Evolutionary conservation across 2,797 vertebrate species (phyloP), one percentile per base, ranked within the genome.

Genomic region (Chloroceryle amazona): DNA sequence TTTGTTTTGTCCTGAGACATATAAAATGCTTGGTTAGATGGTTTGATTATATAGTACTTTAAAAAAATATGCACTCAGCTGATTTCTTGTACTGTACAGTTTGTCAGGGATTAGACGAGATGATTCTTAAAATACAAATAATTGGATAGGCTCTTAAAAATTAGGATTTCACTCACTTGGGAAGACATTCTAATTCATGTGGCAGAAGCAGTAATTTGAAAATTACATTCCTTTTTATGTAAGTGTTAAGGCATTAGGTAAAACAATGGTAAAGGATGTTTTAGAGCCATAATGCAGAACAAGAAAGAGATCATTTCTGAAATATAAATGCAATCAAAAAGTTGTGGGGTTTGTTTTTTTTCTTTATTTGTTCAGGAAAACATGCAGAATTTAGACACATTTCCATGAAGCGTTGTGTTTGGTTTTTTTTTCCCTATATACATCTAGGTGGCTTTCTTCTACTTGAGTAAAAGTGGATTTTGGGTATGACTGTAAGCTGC

Each of bases 1-100:
- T 91, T 91, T 96, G 89, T 95, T 97, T 97, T 95, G 91, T 95
- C 93, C 87, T 93, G 80, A 97, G 90, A 92, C 62, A 35, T 23
- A 79, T 73, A 92, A 95, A 96, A 92, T 93, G 68, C 57, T 80
- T 61, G 42, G 47, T 63, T 96, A 95, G 89, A 90, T 86, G 73
- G 31, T 57, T 93, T 92, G 91, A 96, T 95, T 90, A 86, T 79
- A 74, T 10, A 71, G 67, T 80, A 51, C 55, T 92, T 90, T 67
- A 66, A 26, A 89, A 90, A 93, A 83, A 81, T 44, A 73, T 11
- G 46, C 47, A 70, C 46, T 90, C 57, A 11, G 17, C 55, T 73
- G 35, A 58, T 51, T 49, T 52, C 61, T 80, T 7, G 3, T 79
- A 26, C n/a, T 0, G 1, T 66, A 54, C 62, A 81, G 55, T n/a